Percentiles rank a stretch among this genome's conserved stretches.
Evolutionary conservation across 2,797 vertebrate species (phyloP).

Genomic region (Lithobates pipiens): DNA sequence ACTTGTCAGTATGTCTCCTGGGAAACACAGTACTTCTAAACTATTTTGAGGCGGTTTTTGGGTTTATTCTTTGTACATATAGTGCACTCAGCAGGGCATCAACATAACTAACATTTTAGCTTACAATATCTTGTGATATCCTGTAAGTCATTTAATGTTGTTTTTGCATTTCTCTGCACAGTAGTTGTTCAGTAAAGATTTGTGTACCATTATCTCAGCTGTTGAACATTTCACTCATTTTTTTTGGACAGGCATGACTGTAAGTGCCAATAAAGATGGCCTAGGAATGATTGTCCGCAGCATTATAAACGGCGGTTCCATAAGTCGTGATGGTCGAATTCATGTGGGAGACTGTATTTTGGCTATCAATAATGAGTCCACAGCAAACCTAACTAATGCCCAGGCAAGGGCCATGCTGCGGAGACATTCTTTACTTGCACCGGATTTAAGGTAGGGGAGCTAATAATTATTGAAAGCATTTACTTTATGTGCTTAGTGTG

Average conservation of each 20-base stretch:
- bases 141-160: not conserved
- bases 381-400: constrained; percentile 85
- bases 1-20: no score
- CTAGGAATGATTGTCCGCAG: constrained; percentile 93
- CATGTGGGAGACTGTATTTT: constrained; percentile 92
- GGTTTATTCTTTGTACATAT: not conserved
- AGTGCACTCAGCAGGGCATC: not conserved
- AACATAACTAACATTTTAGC: not conserved
- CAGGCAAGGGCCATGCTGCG: constrained; percentile 94
- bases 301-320: constrained; percentile 92
- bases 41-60: not conserved
- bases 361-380: constrained; percentile 91
- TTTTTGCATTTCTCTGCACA: not conserved
- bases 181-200: not conserved
- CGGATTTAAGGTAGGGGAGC: constrained; percentile 88
- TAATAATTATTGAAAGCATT: not conserved
- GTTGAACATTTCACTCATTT: not conserved
- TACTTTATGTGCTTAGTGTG: not conserved
- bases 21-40: no score
- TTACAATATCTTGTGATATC: no score
- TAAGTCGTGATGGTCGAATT: constrained; percentile 91
- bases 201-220: not conserved
- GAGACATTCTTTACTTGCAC: constrained; percentile 91
- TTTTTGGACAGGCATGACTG: constrained; percentile 88
- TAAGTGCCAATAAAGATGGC: constrained; percentile 90